phyloP scores from a whole-genome alignment of 2,888 invertebrate species.

The Craniophora ligustri region DNA sequence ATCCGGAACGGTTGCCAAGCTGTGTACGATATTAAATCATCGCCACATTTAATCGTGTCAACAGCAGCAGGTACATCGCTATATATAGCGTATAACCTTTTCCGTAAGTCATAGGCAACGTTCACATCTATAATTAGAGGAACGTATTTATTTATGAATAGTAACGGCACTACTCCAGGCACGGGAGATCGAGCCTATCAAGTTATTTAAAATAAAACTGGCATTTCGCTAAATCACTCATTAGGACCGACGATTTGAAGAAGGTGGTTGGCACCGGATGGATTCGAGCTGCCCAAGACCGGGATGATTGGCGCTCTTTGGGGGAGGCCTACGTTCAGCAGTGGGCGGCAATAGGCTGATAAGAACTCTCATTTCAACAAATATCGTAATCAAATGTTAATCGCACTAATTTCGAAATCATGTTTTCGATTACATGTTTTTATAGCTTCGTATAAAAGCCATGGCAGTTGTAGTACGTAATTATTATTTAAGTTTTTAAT shows the following conservation, averaged over 20 bases:
- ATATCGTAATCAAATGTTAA: constrained; percentile 36
- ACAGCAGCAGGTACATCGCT: constrained; percentile 50
- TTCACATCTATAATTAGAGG: constrained; percentile 70
- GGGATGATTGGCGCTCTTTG: no score
- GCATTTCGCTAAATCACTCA: constrained; percentile 28
- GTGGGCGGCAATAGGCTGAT: no score
- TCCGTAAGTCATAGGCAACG: constrained; percentile 53
- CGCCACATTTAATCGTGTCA: constrained; percentile 54
- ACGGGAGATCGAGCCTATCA: constrained; percentile 57
- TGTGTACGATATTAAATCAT: constrained; percentile 53
- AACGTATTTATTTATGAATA: constrained; percentile 75
- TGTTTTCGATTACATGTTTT: constrained; percentile 29
- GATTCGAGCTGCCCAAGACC: no score
- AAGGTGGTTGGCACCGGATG: no score
- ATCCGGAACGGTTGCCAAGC: constrained; percentile 48
- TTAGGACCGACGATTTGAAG: no score
- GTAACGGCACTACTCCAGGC: constrained; percentile 63
- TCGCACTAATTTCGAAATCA: constrained; percentile 19
- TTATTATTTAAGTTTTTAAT: constrained; percentile 15
- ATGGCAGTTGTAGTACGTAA: constrained; percentile 2
- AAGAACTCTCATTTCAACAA: constrained; percentile 34
- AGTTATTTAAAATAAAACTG: constrained; percentile 38
- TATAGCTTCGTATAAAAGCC: constrained; percentile 16
- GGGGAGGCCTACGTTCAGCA: no score
- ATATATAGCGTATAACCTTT: constrained; percentile 53